Conservation (phyloP, 2,888 invertebrate genomes). For the Conistra vaccinii region DNA sequence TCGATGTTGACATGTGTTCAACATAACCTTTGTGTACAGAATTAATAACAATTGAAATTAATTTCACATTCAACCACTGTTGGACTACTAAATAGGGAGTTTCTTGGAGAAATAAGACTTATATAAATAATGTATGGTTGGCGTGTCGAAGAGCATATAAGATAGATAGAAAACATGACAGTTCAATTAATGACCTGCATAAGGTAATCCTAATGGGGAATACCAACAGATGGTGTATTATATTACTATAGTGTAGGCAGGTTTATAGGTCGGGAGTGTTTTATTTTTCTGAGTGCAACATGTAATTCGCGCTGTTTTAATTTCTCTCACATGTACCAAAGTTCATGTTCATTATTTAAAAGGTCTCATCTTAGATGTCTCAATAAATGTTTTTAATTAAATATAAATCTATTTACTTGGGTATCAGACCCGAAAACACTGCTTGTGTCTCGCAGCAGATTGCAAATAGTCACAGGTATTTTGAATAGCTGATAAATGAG, state of each 20-base stretch:
- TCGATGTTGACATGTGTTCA: constrained; percentile 42
- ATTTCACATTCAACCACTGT: constrained; percentile 37
- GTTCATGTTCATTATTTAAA: no score
- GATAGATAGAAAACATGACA: not conserved
- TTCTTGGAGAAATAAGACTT: constrained; percentile 8
- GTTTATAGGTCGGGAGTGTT: not conserved
- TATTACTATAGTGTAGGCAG: not conserved
- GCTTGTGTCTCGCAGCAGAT: no score
- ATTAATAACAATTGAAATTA: constrained; percentile 40
- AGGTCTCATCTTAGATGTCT: no score
- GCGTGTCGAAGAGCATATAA: not conserved
- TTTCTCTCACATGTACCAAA: not conserved
- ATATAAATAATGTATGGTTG: constrained; percentile 6
- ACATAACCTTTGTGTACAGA: constrained; percentile 38
- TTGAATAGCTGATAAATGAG: no score
- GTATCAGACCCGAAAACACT: no score
- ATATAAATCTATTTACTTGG: no score
- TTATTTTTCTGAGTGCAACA: not conserved
- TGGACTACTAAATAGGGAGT: constrained; percentile 20
- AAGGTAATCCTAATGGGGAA: not conserved
- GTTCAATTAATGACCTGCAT: constrained; percentile 18
- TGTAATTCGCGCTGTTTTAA: constrained; percentile 1
- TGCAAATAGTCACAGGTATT: no score
- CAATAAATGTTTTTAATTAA: no score
- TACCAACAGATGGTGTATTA: constrained; percentile 4